These are phyloP conservation scores for Cataglyphis hispanica DNA, from an alignment of 1,140 invertebrate genomes.

Conservation along the genomic window DNA sequence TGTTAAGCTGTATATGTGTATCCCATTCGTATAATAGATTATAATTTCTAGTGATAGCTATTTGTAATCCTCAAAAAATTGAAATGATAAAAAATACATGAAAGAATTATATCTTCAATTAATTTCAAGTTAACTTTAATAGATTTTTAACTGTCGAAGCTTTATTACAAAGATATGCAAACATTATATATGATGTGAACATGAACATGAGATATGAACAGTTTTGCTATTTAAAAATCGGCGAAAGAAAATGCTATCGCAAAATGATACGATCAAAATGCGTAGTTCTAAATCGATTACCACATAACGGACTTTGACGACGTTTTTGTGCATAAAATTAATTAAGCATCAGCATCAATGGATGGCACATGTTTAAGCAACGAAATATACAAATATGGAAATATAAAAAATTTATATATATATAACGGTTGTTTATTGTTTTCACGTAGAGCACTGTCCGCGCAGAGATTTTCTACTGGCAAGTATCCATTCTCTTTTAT, in stretches of 20 bases:
- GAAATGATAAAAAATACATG: too few species aligned
- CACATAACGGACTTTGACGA: not conserved
- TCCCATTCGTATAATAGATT: too few species aligned
- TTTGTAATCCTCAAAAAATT: not conserved
- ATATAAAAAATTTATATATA: not conserved
- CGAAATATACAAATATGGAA: not conserved
- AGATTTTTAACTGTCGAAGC: too few species aligned
- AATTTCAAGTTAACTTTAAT: too few species aligned
- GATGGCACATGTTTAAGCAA: not conserved
- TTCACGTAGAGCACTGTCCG: conserved; percentile 52
- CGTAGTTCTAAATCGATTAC: not conserved
- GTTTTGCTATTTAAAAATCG: not conserved
- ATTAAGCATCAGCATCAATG: not conserved
- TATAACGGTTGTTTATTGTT: conserved; percentile 60
- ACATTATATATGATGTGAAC: too few species aligned
- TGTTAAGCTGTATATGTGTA: too few species aligned
- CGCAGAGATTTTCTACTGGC: conserved; percentile 45
- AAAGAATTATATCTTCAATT: too few species aligned
- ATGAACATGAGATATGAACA: too few species aligned
- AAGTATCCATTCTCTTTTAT: conserved; percentile 13
- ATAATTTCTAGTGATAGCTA: not conserved
- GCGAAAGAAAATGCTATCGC: not conserved
- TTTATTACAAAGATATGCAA: too few species aligned
- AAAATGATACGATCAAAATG: too few species aligned
- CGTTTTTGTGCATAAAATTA: not conserved